phyloP scores from a whole-genome alignment of 1,140 invertebrate genomes.

The Hypothenemus hampei region DNA sequence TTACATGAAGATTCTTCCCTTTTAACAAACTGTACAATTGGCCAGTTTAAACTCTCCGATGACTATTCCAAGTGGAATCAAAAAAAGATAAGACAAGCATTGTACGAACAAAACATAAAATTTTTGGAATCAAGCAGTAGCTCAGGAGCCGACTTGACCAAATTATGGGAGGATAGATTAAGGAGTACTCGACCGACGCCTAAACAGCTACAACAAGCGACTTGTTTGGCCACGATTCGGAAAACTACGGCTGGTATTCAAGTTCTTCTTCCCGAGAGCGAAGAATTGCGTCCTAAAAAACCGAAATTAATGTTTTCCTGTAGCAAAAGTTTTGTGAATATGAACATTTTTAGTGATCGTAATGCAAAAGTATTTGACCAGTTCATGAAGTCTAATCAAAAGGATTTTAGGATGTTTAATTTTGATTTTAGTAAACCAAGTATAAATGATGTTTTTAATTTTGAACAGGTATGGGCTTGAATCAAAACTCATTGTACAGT shows the following conservation, averaged over 20 bases:
- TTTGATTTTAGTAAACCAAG: slow-evolving; percentile 22
- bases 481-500: too few species aligned
- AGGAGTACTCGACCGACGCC: slow-evolving; percentile 35
- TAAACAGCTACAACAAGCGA: slow-evolving; percentile 32
- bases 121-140: slow-evolving; percentile 28
- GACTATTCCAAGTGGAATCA: slow-evolving; percentile 27
- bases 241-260: slow-evolving; percentile 33
- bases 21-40: background rate
- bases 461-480: slow-evolving; percentile 26
- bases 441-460: slow-evolving; percentile 12
- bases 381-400: slow-evolving; percentile 34
- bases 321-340: slow-evolving; percentile 24
- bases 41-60: background rate
- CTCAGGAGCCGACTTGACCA: slow-evolving; percentile 20
- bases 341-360: slow-evolving; percentile 38
- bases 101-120: slow-evolving; percentile 33
- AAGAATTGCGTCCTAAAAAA: background rate
- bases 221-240: slow-evolving; percentile 31
- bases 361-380: slow-evolving; percentile 35
- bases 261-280: slow-evolving; percentile 20
- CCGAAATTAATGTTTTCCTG: background rate
- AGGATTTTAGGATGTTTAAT: slow-evolving; percentile 31
- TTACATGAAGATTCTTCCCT: background rate
- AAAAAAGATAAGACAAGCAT: slow-evolving; percentile 36
- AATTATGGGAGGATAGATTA: slow-evolving; percentile 33